A percentile compares a stretch with the other conserved stretches of the same genome.
Evolutionary conservation across 2,888 invertebrate genomes (phyloP).

Genomic region (Cremastinae sp.): DNA sequence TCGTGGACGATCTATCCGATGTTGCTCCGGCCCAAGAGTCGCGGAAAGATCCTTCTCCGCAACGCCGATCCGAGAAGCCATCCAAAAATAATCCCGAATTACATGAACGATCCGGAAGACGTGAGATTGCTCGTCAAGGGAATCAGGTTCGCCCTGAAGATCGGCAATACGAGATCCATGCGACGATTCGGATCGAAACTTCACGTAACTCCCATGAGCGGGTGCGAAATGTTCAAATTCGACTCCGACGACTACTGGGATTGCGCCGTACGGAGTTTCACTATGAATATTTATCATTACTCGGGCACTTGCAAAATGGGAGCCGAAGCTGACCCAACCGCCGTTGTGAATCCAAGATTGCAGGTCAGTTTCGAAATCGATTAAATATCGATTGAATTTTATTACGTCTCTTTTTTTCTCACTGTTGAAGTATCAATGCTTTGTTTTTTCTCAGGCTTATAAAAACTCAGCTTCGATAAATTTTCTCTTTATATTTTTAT

Average conservation of each 20-base stretch:
- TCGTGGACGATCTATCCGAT: slow-evolving; percentile 80
- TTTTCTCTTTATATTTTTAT: too few relatives aligned
- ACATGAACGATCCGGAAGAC: slow-evolving; percentile 84
- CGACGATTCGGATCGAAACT: slow-evolving; percentile 82
- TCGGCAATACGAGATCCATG: slow-evolving; percentile 83
- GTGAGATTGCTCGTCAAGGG: slow-evolving; percentile 83
- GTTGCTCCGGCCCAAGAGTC: slow-evolving; percentile 84
- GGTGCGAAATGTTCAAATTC: slow-evolving; percentile 81
- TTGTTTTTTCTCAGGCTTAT: too few relatives aligned
- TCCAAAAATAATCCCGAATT: slow-evolving; percentile 86
- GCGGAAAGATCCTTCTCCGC: slow-evolving; percentile 84
- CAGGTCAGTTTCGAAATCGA: slow-evolving; percentile 76
- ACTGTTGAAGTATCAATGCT: background rate
- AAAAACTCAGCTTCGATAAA: too few relatives aligned
- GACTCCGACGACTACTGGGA: slow-evolving; percentile 84
- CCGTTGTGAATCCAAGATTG: slow-evolving; percentile 85
- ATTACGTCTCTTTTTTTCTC: background rate
- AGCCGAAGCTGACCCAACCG: slow-evolving; percentile 82
- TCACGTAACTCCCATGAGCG: slow-evolving; percentile 81
- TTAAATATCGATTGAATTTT: background rate
- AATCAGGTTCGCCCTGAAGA: slow-evolving; percentile 81
- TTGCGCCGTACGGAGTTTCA: slow-evolving; percentile 83
- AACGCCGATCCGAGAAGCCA: slow-evolving; percentile 84
- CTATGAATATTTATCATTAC: slow-evolving; percentile 84
- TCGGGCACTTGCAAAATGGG: slow-evolving; percentile 87